Evolutionary conservation across 2,113 vertebrate genomes (phyloP).

Genomic region (Gymnarchus niloticus): DNA sequence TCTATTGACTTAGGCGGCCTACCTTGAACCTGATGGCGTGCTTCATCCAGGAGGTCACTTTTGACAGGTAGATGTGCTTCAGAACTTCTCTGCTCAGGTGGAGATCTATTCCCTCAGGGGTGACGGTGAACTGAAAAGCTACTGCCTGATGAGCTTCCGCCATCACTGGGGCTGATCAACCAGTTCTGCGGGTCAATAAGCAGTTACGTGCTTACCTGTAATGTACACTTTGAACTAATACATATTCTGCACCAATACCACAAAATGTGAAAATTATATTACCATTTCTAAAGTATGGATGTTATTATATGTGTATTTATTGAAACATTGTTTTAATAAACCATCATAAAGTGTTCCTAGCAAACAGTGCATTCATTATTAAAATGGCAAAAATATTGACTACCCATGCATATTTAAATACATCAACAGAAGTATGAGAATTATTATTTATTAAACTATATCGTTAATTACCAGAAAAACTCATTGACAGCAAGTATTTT

Average conservation of each 20-base stretch:
- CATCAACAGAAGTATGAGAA: background rate
- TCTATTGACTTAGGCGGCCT: background rate
- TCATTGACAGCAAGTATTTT: background rate
- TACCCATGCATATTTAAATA: background rate
- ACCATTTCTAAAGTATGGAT: background rate
- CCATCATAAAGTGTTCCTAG: background rate
- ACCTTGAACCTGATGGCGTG: slow-evolving; percentile 82
- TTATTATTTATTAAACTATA: background rate
- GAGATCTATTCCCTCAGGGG: slow-evolving; percentile 81
- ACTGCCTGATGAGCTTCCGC: slow-evolving; percentile 96
- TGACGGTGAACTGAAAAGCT: slow-evolving; percentile 93
- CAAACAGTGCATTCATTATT: background rate
- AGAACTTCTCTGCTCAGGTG: slow-evolving; percentile 81
- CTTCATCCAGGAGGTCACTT: slow-evolving; percentile 83
- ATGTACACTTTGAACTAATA: too few relatives aligned
- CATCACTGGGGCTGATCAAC: slow-evolving; percentile 53
- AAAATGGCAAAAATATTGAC: background rate
- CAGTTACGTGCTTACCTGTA: too few relatives aligned
- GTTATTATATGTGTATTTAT: background rate
- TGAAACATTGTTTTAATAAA: background rate
- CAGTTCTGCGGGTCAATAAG: background rate
- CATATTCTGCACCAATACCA: background rate
- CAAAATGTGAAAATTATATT: background rate
- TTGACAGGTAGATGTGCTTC: slow-evolving; percentile 77
- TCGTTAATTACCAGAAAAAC: background rate